These are phyloP conservation scores for Chloropsis hardwickii DNA, from an alignment of 2,113 vertebrate genomes.

Conservation along the genomic window DNA sequence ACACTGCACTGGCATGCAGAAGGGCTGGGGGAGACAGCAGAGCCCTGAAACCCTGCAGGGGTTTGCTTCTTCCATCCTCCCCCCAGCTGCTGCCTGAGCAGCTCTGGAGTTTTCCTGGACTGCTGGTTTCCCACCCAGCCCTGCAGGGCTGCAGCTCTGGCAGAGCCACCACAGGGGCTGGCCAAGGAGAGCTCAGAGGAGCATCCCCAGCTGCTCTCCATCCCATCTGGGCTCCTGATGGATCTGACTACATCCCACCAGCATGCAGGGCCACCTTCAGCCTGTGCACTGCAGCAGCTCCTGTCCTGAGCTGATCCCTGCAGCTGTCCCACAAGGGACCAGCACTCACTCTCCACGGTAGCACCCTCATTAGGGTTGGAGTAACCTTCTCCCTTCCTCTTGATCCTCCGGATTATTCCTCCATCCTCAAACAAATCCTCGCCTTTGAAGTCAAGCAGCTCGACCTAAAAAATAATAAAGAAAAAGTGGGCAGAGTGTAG, in stretches of 20 bases:
- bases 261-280: fast-evolving
- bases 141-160: background rate
- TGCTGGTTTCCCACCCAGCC: background rate
- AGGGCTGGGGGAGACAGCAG: fast-evolving
- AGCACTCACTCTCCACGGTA: constrained; percentile 82
- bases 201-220: background rate
- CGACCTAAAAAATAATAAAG: constrained; percentile 75
- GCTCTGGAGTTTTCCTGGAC: background rate
- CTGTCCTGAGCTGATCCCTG: background rate
- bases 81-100: background rate
- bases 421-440: constrained; percentile 89
- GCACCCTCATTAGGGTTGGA: constrained; percentile 91
- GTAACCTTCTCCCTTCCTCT: constrained; percentile 89
- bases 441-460: constrained; percentile 90
- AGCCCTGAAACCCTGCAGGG: fast-evolving
- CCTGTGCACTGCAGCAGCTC: background rate
- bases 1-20: background rate
- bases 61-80: background rate
- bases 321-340: background rate
- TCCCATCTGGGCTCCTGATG: fast-evolving
- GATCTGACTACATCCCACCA: background rate
- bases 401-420: constrained; percentile 90
- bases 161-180: background rate
- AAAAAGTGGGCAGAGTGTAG: background rate
- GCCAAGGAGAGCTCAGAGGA: background rate